Base-by-base conservation (phyloP, 2,888 invertebrate species). In the Trisateles emortualis region DNA sequence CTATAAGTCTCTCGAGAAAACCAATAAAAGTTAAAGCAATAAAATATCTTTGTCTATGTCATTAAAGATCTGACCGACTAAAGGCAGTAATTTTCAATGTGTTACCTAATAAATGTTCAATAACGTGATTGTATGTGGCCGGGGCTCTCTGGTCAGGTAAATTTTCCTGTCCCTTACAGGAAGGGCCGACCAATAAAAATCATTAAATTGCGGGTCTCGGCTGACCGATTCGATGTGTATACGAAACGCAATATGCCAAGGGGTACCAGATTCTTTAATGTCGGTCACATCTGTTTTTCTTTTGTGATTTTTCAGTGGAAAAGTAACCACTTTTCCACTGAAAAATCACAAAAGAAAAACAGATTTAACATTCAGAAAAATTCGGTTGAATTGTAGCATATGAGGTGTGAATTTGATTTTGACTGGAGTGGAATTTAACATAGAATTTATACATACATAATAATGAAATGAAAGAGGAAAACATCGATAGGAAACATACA, bases 31-130 rank as follows among this genome's bases (percentile, higher is more conserved):
- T n/a, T n/a, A n/a, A n/a, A n/a, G n/a, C n/a, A n/a, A n/a, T n/a
- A n/a, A n/a, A n/a, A n/a, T n/a, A n/a, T n/a, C n/a, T n/a, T n/a
- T n/a, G n/a, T n/a, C n/a, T n/a, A n/a, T n/a, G n/a, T n/a, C n/a
- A n/a, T n/a, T n/a, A n/a, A n/a, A n/a, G n/a, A n/a, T n/a, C n/a
- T n/a, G 56, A 59, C 55, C 53, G 60, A 55, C 56, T 69, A 64
- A 62, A 66, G 57, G 50, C 64, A 71, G 66, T 85, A 82, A 84
- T 83, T 80, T 83, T 73, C 78, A 79, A 83, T 82, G 81, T 77
- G 78, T 74, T 81, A 76, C 79, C 77, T 83, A 83, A 84, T 87
- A 86, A 85, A 81, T 80, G 86, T 87, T 84, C 79, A 84, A 87
- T 87, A 87, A 79, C 75, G 78, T 76, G 81, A 83, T 81, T 83